These are phyloP conservation scores for Polydrusus tereticollis DNA, from an alignment of 2,888 invertebrate genomes.

Conservation along the genomic window DNA sequence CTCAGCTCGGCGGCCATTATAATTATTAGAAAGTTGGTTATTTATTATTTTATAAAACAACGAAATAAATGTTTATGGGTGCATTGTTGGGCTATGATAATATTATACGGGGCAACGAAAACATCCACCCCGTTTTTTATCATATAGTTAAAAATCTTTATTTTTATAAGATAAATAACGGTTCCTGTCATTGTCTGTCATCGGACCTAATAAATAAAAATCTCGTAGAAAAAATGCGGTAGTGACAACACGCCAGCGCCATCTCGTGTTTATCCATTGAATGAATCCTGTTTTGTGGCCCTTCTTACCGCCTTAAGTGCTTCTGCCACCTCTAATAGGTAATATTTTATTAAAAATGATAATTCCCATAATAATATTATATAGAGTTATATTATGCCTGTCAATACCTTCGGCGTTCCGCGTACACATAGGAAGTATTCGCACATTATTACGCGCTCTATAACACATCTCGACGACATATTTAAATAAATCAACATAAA, in stretches of 20 bases:
- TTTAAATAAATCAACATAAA: conserved; percentile 57
- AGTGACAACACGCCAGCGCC: no score
- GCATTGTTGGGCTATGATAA: conserved; percentile 31
- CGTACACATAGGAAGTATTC: conserved; percentile 38
- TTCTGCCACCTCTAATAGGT: background rate
- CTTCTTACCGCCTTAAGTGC: background rate
- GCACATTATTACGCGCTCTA: conserved; percentile 41
- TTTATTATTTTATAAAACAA: conserved; percentile 47
- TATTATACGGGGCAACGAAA: conserved; percentile 17
- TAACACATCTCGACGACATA: conserved; percentile 48
- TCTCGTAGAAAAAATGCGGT: no score
- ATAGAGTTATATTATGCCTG: conserved; percentile 1
- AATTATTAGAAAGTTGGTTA: conserved; percentile 50
- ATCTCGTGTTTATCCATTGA: no score
- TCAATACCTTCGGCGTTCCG: conserved; percentile 14
- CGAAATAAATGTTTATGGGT: conserved; percentile 42
- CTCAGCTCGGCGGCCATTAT: conserved; percentile 44
- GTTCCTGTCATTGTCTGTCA: no score
- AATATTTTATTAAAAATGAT: background rate
- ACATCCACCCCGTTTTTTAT: background rate
- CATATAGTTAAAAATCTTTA: no score
- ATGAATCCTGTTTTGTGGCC: background rate
- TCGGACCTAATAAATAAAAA: no score
- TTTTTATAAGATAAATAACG: no score
- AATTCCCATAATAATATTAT: no score